These are phyloP conservation scores for Apamea sordens DNA, from an alignment of 2,888 invertebrate species.

Conservation along the genomic window DNA sequence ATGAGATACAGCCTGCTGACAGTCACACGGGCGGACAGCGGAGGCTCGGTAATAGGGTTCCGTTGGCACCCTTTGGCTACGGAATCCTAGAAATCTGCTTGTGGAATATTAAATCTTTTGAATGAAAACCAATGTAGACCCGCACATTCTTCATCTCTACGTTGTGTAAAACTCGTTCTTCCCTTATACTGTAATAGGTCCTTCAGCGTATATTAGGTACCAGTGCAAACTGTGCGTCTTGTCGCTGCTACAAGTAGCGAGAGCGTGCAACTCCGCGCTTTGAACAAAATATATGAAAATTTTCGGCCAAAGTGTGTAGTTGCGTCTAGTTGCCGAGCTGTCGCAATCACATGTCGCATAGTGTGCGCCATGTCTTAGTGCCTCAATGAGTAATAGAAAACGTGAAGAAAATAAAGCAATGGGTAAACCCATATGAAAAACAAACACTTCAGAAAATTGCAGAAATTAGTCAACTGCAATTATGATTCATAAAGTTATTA, in stretches of 20 bases:
- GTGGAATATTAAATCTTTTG: background rate
- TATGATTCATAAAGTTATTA: constrained; percentile 1
- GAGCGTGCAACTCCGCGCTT: background rate
- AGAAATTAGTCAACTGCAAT: background rate
- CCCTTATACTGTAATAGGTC: background rate
- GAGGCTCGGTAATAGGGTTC: background rate
- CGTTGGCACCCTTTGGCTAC: background rate
- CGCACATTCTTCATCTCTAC: background rate
- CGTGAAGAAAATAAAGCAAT: background rate
- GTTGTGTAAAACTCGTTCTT: constrained; percentile 1
- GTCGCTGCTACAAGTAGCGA: background rate
- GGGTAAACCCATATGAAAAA: background rate
- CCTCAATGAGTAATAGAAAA: background rate
- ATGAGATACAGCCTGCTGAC: background rate
- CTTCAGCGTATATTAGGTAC: background rate
- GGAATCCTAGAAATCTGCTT: background rate
- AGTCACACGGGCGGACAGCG: background rate
- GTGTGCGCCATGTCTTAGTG: background rate
- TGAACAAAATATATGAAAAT: too few species aligned
- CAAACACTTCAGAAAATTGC: background rate
- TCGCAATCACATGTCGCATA: background rate
- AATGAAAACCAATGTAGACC: background rate
- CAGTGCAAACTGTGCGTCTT: background rate
- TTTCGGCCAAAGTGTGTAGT: background rate
- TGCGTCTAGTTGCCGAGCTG: background rate